These are phyloP conservation scores for Amblyteles armatorius DNA, from an alignment of 2,888 invertebrate species.

Conservation along the genomic window DNA sequence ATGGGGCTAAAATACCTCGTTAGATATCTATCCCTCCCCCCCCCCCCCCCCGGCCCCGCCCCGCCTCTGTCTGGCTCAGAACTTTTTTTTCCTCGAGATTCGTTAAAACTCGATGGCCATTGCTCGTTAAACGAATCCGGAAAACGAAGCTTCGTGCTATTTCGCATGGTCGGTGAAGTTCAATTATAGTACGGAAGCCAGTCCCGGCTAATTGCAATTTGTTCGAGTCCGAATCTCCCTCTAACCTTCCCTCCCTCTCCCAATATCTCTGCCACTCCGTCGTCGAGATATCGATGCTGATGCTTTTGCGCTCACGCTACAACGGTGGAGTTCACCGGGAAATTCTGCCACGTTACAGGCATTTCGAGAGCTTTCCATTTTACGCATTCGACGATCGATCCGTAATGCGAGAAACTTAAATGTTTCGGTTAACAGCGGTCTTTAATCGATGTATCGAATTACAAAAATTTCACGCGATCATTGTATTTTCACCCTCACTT, in stretches of 20 bases:
- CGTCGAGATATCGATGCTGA: conserved; percentile 9
- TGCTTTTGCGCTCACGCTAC: not conserved
- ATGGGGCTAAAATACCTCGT: not conserved
- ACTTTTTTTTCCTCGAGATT: not conserved
- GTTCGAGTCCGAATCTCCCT: conserved; percentile 38
- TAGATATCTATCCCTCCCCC: not conserved
- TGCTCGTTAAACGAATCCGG: conserved; percentile 22
- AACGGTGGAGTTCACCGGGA: not conserved
- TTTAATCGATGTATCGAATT: not conserved
- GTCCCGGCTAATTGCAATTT: conserved; percentile 46
- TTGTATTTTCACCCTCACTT: not conserved
- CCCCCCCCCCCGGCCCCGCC: not conserved
- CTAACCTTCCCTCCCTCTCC: not conserved
- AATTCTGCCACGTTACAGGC: not conserved
- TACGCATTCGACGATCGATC: not conserved
- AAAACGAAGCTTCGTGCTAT: not conserved
- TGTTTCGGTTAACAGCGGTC: not conserved
- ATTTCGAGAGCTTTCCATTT: conserved; percentile 8
- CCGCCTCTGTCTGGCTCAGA: not conserved
- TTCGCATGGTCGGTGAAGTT: conserved; percentile 30
- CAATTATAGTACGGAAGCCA: conserved; percentile 41
- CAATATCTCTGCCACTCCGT: not conserved
- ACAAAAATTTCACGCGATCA: not conserved
- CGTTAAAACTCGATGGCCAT: conserved; percentile 7
- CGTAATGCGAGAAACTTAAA: not conserved